Evolutionary conservation across 2,888 invertebrate species (phyloP).

Genomic region (Acleris holmiana): DNA sequence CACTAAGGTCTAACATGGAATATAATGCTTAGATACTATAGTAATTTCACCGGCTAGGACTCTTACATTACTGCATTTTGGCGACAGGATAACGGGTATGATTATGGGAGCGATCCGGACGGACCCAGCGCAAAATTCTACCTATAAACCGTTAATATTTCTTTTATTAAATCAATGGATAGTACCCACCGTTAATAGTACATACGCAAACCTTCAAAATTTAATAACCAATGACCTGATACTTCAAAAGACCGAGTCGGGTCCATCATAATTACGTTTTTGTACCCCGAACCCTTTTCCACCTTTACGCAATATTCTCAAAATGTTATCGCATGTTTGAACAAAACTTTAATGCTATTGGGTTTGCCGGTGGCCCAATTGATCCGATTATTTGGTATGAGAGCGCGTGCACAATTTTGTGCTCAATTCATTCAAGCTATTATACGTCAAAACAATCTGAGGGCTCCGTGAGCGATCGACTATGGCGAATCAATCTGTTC

Average conservation of each 20-base stretch:
- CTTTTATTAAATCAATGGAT: too few relatives aligned
- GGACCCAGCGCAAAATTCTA: too few relatives aligned
- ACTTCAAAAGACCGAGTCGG: not conserved
- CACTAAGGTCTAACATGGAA: too few relatives aligned
- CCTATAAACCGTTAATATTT: too few relatives aligned
- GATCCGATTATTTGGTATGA: slow-evolving; percentile 37
- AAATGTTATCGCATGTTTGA: slow-evolving; percentile 28
- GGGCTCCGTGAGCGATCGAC: slow-evolving; percentile 42
- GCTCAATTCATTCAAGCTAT: slow-evolving; percentile 37
- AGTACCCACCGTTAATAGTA: too few relatives aligned
- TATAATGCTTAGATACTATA: too few relatives aligned
- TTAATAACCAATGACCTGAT: slow-evolving; percentile 9
- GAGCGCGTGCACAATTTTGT: slow-evolving; percentile 31
- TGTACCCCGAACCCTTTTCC: slow-evolving; percentile 13
- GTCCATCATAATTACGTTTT: slow-evolving; percentile 12
- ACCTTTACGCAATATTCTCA: slow-evolving; percentile 21
- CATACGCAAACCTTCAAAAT: too few relatives aligned
- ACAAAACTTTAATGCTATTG: slow-evolving; percentile 37
- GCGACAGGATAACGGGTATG: too few relatives aligned
- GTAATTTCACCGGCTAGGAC: too few relatives aligned
- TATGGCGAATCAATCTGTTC: slow-evolving; percentile 46
- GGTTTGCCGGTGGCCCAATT: slow-evolving; percentile 32
- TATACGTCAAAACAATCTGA: slow-evolving; percentile 40
- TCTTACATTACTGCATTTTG: too few relatives aligned
- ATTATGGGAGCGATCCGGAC: too few relatives aligned